Evolutionary conservation across 2,113 vertebrate genomes (phyloP), one percentile per base, ranked within the genome.

Genomic region (Thalassarche chlororhynchos): DNA sequence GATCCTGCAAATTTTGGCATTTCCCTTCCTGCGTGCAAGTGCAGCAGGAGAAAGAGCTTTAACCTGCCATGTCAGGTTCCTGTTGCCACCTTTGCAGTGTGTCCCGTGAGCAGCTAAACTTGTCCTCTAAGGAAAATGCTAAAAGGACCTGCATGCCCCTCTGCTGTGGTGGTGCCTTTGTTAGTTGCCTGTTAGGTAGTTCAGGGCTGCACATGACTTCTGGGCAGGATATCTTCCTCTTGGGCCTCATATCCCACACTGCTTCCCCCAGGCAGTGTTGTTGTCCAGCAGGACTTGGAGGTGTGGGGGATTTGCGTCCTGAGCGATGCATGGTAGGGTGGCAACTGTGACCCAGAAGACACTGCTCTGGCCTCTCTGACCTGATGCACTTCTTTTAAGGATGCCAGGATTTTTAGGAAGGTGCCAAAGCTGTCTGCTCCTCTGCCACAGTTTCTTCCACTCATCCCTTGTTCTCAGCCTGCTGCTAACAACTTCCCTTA

Each of bases 11-110:
- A 90, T 81, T 74, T 91, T 70, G 62, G 14, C 60, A 66, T 93
- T 96, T 95, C 55, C 44, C 72, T 89, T 84, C 3, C 95, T 83
- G 58, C 87, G 71, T 78, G 46, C 82, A 96, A 95, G 86, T 65
- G 68, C 60, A 89, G 89, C 68, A 69, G 91, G 42, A 70, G 75
- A 55, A 89, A 61, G 87, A 74, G 62, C 54, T 15, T 70, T 52
- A 70, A 61, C 17, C 52, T 97, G 84, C 62, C 68, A 19, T 49
- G 29, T 89, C 19, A 31, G n/a, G n/a, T 18, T 78, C 36, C 51
- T 5, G 2, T 6, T n/a, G n/a, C n/a, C 36, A 15, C 75, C 31
- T 93, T 69, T 64, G 31, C 49, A 49, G 38, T 2, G 0, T 24
- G 31, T 34, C 54, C 52, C 4, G 0, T 16, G 44, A 68, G 20